Conservation (phyloP, 2,797 vertebrate genomes). For the Mus caroli region DNA sequence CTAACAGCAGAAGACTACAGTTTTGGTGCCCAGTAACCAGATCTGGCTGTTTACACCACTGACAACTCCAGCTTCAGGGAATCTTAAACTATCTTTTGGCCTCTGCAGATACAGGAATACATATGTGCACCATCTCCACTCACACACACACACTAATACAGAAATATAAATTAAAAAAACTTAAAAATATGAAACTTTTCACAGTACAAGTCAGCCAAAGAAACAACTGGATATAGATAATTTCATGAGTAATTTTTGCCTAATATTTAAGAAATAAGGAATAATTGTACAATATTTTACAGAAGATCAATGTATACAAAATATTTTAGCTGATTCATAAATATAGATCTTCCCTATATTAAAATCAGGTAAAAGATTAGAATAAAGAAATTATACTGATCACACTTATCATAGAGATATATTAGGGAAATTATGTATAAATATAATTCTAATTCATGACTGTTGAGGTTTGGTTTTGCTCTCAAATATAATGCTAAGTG, state of each 20-base stretch:
- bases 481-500: too few relatives aligned
- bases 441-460: not conserved
- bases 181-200: not conserved
- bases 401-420: not conserved
- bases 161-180: not conserved
- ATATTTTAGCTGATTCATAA: not conserved
- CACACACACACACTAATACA: not conserved
- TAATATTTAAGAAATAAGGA: not conserved
- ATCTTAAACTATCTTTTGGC: not conserved
- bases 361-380: not conserved
- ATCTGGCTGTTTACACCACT: too few relatives aligned
- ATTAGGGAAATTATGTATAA: not conserved
- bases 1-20: not conserved
- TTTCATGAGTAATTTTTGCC: not conserved
- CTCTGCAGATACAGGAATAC: not conserved
- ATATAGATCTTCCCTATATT: not conserved
- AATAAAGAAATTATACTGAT: not conserved
- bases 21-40: not conserved
- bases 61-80: not conserved
- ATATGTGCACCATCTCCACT: not conserved
- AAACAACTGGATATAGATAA: not conserved
- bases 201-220: not conserved
- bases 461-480: not conserved
- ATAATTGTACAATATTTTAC: not conserved
- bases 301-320: not conserved